A percentile compares a stretch with the other conserved stretches of the same genome.
phyloP scores from a whole-genome alignment of 2,113 vertebrate genomes.

The Crocuta crocuta region DNA sequence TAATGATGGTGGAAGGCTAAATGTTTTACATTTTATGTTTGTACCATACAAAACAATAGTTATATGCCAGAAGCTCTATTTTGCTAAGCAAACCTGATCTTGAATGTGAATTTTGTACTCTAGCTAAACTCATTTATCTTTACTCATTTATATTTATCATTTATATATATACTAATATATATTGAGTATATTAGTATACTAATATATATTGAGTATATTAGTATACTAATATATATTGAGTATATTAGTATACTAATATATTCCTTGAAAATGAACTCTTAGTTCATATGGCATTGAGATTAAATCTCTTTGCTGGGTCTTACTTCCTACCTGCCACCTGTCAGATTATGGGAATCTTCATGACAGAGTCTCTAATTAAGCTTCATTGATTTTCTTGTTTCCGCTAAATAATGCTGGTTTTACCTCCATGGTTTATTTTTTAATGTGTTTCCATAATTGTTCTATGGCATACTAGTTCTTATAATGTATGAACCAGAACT shows the following conservation, averaged over 20 bases:
- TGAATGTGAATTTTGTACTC: conserved; percentile 26
- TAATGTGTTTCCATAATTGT: neutral
- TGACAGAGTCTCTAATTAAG: neutral
- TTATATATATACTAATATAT: no score
- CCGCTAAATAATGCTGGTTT: neutral
- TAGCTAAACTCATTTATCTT: neutral
- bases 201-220: no score
- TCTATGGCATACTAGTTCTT: neutral
- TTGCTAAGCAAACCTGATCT: neutral
- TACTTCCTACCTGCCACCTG: neutral
- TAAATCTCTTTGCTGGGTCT: neutral
- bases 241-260: neutral
- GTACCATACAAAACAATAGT: neutral
- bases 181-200: no score
- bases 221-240: neutral
- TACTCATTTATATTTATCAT: neutral
- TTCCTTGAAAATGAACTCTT: neutral
- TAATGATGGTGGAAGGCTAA: conserved; percentile 57
- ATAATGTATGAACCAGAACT: neutral
- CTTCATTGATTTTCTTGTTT: neutral
- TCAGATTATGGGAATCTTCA: neutral
- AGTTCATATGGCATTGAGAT: neutral
- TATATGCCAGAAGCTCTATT: neutral
- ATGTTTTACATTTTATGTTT: conserved; percentile 52
- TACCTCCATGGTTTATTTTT: neutral